These are phyloP conservation scores for Trachymyrmex septentrionalis DNA, from an alignment of 1,140 invertebrate species.

Conservation along the genomic window DNA sequence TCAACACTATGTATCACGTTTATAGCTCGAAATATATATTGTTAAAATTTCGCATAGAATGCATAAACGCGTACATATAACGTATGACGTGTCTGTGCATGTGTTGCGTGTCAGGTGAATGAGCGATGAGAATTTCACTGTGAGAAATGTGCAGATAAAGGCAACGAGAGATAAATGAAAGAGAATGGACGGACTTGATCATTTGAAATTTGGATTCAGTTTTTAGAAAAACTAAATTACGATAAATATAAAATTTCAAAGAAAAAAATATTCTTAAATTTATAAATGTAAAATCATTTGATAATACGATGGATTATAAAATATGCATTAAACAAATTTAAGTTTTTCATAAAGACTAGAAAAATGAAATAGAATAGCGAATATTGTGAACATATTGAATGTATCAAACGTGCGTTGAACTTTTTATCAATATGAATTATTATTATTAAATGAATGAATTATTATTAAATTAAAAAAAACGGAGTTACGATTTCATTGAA, in stretches of 20 bases:
- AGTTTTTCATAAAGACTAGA: background rate
- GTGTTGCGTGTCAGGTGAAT: slow-evolving; percentile 18
- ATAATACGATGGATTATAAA: background rate
- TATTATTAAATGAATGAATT: too few relatives aligned
- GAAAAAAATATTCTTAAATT: background rate
- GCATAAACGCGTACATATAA: background rate
- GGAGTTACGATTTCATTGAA: background rate
- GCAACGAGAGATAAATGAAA: slow-evolving; percentile 38
- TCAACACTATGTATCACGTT: slow-evolving; percentile 5
- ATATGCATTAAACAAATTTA: background rate
- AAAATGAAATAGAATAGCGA: background rate
- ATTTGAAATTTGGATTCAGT: slow-evolving; percentile 33
- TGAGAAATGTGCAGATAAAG: slow-evolving; percentile 42
- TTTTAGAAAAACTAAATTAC: background rate
- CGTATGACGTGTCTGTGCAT: background rate
- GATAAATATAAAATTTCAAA: background rate
- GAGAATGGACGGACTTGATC: background rate
- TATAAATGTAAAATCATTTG: background rate
- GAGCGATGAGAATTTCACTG: slow-evolving; percentile 65
- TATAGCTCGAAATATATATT: slow-evolving; percentile 36
- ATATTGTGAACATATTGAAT: background rate
- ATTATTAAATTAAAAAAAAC: too few relatives aligned
- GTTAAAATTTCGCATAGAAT: slow-evolving; percentile 37
- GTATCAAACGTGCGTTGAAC: background rate
- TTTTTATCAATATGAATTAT: background rate